Evolutionary conservation across 2,113 vertebrate genomes (phyloP).

Genomic region (Brachyhypopomus gauderio): DNA sequence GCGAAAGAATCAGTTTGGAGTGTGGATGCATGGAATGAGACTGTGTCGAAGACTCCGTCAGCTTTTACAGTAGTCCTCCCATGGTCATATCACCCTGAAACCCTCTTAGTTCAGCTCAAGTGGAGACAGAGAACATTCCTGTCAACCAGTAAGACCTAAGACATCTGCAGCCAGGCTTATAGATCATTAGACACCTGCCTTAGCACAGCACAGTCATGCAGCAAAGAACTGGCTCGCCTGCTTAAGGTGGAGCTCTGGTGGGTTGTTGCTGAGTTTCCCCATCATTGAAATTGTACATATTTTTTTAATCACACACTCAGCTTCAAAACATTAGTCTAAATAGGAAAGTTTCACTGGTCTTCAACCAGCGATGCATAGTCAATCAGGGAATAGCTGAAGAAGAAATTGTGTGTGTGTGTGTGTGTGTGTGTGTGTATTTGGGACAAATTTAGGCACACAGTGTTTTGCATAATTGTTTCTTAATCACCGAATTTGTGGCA

Average conservation of each 20-base stretch:
- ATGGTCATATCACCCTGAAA: constrained; percentile 27
- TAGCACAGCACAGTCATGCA: constrained; percentile 1
- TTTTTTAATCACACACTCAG: neutral
- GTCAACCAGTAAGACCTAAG: constrained; percentile 41
- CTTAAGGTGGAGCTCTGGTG: neutral
- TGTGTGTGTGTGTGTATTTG: neutral
- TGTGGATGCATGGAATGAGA: constrained; percentile 36
- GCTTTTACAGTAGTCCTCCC: constrained; percentile 39
- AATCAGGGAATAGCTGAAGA: neutral
- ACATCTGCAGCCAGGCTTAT: constrained; percentile 26
- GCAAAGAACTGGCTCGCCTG: constrained; percentile 5
- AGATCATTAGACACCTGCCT: constrained; percentile 32
- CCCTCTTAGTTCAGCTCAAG: constrained; percentile 49
- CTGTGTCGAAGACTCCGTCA: constrained; percentile 30
- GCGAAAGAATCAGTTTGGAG: constrained; percentile 60
- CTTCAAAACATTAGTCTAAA: neutral
- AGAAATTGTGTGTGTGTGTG: neutral
- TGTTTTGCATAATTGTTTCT: constrained; percentile 29
- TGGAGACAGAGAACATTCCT: constrained; percentile 25
- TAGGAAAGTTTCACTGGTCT: neutral
- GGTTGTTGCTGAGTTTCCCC: neutral
- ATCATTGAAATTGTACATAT: neutral
- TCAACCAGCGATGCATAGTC: neutral
- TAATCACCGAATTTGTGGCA: constrained; percentile 18
- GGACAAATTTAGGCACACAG: constrained; percentile 34